These are phyloP conservation scores for Sebastes nivosus DNA, from an alignment of 2,797 vertebrate genomes.

Conservation along the genomic window DNA sequence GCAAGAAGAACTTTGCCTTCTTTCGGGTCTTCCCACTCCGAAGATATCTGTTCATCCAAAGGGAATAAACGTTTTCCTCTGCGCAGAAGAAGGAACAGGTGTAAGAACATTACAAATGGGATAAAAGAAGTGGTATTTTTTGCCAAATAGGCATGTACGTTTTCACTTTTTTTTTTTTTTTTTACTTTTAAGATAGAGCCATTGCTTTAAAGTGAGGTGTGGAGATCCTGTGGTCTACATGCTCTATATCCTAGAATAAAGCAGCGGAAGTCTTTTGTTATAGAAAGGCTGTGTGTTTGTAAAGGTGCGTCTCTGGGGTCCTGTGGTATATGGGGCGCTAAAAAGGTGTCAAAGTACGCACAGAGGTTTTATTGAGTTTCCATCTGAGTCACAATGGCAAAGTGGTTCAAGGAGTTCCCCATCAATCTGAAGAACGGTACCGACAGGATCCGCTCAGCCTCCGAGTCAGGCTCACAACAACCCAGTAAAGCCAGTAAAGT, in stretches of 20 bases:
- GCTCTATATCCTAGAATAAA: slow-evolving; percentile 58
- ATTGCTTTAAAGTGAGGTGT: slow-evolving; percentile 32
- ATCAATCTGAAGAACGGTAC: slow-evolving; percentile 83
- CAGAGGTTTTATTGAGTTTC: slow-evolving; percentile 46
- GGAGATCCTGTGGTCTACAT: slow-evolving; percentile 20
- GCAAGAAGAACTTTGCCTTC: slow-evolving; percentile 63
- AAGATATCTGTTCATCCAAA: slow-evolving; percentile 62
- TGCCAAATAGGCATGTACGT: neutral
- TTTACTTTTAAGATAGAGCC: neutral
- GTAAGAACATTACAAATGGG: slow-evolving; percentile 64
- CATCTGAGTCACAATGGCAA: slow-evolving; percentile 68
- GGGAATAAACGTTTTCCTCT: slow-evolving; percentile 50
- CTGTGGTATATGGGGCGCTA: slow-evolving; percentile 71
- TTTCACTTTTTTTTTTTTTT: neutral
- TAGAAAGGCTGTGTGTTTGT: slow-evolving; percentile 56
- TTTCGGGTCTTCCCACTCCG: slow-evolving; percentile 58
- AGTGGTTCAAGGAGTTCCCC: slow-evolving; percentile 89
- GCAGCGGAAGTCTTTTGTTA: slow-evolving; percentile 74
- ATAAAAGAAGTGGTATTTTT: slow-evolving; percentile 48
- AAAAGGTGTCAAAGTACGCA: slow-evolving; percentile 48
- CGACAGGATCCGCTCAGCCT: slow-evolving; percentile 85
- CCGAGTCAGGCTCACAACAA: slow-evolving; percentile 80
- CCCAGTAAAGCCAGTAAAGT: slow-evolving; percentile 67
- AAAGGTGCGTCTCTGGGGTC: slow-evolving; percentile 70
- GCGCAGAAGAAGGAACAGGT: slow-evolving; percentile 37